Evolutionary conservation across 2,113 vertebrate species (phyloP).

Genomic region (Galbula dea): DNA sequence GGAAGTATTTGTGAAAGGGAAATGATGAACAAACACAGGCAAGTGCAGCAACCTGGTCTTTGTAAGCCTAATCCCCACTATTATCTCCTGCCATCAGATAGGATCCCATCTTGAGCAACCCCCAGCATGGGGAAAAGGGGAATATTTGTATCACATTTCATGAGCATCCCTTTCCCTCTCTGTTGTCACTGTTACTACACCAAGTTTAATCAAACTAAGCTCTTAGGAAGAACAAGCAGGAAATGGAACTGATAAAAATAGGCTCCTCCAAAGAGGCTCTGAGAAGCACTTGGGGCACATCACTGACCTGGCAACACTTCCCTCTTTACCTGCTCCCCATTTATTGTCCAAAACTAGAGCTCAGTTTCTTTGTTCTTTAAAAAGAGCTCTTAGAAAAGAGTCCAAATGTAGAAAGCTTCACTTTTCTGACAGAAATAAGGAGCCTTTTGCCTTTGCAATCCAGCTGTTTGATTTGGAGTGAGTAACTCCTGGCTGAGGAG

Average conservation of each 20-base stretch:
- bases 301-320: background rate
- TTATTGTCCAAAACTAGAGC: background rate
- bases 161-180: background rate
- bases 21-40: background rate
- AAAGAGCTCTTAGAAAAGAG: background rate
- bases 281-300: background rate
- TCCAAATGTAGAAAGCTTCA: background rate
- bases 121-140: background rate
- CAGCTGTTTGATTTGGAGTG: background rate
- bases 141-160: background rate
- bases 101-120: background rate
- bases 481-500: background rate
- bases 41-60: background rate
- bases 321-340: background rate
- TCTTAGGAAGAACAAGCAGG: background rate
- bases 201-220: background rate
- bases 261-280: background rate
- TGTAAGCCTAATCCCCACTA: background rate
- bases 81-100: background rate
- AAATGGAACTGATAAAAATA: background rate
- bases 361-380: background rate
- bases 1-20: background rate
- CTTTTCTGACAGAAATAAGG: background rate
- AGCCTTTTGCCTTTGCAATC: background rate
- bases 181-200: background rate